These are phyloP conservation scores for Aphelinus atriplicis DNA, from an alignment of 1,140 invertebrate species.

Conservation along the genomic window DNA sequence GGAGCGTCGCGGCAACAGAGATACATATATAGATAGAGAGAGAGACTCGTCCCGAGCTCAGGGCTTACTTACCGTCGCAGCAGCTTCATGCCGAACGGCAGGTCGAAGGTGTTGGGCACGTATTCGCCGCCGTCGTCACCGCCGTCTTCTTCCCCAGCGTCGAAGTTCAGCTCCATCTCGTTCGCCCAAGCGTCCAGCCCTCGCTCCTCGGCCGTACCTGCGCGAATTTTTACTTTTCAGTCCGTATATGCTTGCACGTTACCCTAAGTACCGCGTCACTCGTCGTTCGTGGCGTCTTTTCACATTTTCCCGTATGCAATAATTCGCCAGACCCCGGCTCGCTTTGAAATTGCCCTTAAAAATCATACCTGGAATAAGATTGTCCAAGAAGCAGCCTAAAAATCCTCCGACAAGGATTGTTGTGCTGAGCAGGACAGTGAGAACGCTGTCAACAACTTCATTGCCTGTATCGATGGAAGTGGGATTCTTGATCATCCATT, in stretches of 20 bases:
- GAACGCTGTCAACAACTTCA: slow-evolving; percentile 76
- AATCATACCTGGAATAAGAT: slow-evolving; percentile 81
- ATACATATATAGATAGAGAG: too few relatives aligned
- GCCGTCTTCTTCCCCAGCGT: slow-evolving; percentile 58
- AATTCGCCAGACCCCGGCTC: too few relatives aligned
- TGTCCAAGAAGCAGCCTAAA: slow-evolving; percentile 83
- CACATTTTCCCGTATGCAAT: too few relatives aligned
- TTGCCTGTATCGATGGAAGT: slow-evolving; percentile 76
- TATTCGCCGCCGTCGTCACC: slow-evolving; percentile 52
- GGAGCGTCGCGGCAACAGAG: too few relatives aligned
- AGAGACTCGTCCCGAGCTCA: background rate
- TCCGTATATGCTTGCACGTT: too few relatives aligned
- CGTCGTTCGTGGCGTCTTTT: too few relatives aligned
- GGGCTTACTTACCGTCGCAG: slow-evolving; percentile 67
- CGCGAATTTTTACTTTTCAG: too few relatives aligned
- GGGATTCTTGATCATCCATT: slow-evolving; percentile 78
- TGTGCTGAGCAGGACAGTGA: slow-evolving; percentile 83
- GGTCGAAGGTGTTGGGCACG: slow-evolving; percentile 74
- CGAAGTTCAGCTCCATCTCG: slow-evolving; percentile 72
- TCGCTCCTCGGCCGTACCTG: slow-evolving; percentile 76
- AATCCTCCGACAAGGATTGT: slow-evolving; percentile 86
- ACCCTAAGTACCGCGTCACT: too few relatives aligned
- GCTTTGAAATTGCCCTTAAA: background rate
- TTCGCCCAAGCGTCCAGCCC: slow-evolving; percentile 76
- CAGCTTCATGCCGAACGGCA: slow-evolving; percentile 75